A percentile compares a stretch with the other conserved stretches of the same genome.
These are phyloP conservation scores for Sipha flava DNA, from an alignment of 1,140 invertebrate species.

Conservation along the genomic window DNA sequence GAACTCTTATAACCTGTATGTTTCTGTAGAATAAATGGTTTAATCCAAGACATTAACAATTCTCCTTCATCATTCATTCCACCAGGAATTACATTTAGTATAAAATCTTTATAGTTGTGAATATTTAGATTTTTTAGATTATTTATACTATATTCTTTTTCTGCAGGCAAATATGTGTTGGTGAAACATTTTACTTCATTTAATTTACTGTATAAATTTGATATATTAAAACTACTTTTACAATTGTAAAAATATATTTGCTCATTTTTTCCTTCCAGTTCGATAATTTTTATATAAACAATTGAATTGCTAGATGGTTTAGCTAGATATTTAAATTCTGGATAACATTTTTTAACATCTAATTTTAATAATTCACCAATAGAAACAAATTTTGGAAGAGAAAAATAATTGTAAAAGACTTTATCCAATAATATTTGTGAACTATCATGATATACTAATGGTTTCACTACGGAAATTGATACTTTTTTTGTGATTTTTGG, in stretches of 20 bases:
- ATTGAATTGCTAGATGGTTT: not conserved
- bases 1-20: not conserved
- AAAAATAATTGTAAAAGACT: constrained; percentile 14
- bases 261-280: not conserved
- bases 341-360: not conserved
- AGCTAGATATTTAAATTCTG: not conserved
- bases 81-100: not conserved
- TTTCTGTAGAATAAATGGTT: constrained; percentile 8
- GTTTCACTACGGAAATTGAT: not conserved
- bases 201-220: constrained; percentile 1
- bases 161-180: not conserved
- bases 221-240: constrained; percentile 1
- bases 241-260: not conserved
- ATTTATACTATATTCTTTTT: not conserved
- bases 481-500: not conserved
- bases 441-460: not conserved
- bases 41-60: not conserved
- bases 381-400: not conserved
- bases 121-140: not conserved
- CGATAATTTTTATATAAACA: not conserved
- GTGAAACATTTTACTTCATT: not conserved
- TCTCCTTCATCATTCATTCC: not conserved
- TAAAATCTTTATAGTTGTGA: constrained; percentile 6
- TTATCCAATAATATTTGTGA: not conserved
- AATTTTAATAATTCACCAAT: not conserved